Percentiles rank a stretch among this genome's conserved stretches.
Evolutionary conservation across 1,140 invertebrate genomes (phyloP).

Genomic region (Telenomus remus): DNA sequence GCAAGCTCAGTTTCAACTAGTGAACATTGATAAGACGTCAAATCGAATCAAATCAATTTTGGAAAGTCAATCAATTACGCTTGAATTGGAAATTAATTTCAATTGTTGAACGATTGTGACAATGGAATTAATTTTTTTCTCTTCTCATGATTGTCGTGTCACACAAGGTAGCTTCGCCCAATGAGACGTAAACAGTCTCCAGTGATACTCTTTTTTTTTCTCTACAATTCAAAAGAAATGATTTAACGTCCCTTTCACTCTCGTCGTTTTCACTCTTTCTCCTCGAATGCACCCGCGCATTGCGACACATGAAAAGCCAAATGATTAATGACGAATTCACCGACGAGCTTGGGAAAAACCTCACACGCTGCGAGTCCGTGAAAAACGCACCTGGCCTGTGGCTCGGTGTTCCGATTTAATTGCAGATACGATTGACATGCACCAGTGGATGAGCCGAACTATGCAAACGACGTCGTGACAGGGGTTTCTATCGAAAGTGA

Average conservation of each 20-base stretch:
- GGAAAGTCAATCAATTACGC: too few relatives aligned
- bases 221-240: constrained; percentile 22
- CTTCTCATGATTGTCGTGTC: not conserved
- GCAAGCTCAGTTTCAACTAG: too few relatives aligned
- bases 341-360: constrained; percentile 4
- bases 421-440: constrained; percentile 17
- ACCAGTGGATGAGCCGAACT: constrained; percentile 21
- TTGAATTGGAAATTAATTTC: too few relatives aligned
- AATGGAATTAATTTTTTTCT: not conserved
- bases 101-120: not conserved
- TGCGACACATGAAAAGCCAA: constrained; percentile 22
- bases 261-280: constrained; percentile 43
- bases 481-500: constrained; percentile 68
- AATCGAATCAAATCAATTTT: too few relatives aligned
- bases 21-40: too few relatives aligned
- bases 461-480: constrained; percentile 42
- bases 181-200: not conserved
- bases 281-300: constrained; percentile 41
- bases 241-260: constrained; percentile 48
- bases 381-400: not conserved
- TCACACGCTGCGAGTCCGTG: not conserved
- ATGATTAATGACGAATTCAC: constrained; percentile 14
- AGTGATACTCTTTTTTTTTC: constrained; percentile 4
- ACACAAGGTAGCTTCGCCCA: not conserved
- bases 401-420: constrained; percentile 5